Conservation (phyloP, 2,797 vertebrate genomes). For the Tiaroga cobitis region DNA sequence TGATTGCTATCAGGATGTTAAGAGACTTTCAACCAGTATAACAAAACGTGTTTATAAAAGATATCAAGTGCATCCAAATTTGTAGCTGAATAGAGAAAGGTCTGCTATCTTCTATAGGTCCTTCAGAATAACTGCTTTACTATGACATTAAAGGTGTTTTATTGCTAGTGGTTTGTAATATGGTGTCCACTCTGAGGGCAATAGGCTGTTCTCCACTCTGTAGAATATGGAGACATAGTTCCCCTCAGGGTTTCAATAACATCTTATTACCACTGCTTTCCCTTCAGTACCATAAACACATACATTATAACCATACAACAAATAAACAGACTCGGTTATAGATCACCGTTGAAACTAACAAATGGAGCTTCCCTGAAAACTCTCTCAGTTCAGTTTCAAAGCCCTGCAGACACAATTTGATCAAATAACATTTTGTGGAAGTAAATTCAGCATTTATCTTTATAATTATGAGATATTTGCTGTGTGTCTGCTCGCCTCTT, state of each 20-base stretch:
- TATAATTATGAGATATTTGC: neutral
- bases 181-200: constrained; percentile 8
- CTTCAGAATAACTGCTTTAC: neutral
- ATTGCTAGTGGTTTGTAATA: constrained; percentile 17
- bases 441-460: constrained; percentile 30
- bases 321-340: constrained; percentile 37
- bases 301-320: constrained; percentile 28
- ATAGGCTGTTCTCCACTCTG: neutral
- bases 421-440: neutral
- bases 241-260: constrained; percentile 40
- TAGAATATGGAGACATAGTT: constrained; percentile 15
- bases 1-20: no score
- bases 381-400: neutral
- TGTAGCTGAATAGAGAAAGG: neutral
- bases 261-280: constrained; percentile 35
- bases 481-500: neutral
- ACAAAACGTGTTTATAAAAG: no score
- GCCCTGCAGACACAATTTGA: constrained; percentile 8
- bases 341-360: constrained; percentile 19
- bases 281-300: constrained; percentile 21
- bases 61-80: neutral
- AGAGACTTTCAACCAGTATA: no score
- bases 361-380: neutral
- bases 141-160: constrained; percentile 23
- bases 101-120: neutral